Percentiles rank a stretch among this genome's conserved stretches.
phyloP scores from a whole-genome alignment of 2,797 vertebrate species.

The Sebastes diploproa region DNA sequence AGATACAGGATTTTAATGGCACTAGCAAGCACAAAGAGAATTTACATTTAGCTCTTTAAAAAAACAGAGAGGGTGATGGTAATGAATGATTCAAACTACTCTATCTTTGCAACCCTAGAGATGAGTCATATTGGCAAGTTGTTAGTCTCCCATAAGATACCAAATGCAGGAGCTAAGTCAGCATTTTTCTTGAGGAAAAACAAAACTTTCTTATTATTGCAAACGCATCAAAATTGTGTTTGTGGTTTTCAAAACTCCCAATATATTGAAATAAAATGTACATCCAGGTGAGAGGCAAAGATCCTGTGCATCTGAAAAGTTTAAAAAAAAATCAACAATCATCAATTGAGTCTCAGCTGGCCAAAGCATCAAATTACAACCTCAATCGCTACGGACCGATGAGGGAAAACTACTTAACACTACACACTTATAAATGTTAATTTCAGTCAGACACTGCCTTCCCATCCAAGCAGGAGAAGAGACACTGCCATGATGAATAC shows the following conservation, averaged over 20 bases:
- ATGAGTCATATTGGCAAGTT: conserved; percentile 24
- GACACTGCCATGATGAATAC: conserved; percentile 45
- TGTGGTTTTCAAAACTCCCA: conserved; percentile 5
- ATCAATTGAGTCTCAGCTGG: conserved; percentile 1
- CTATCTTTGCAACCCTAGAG: conserved; percentile 34
- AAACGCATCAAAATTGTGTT: background rate
- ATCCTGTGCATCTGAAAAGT: conserved; percentile 3
- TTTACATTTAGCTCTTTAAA: conserved; percentile 64
- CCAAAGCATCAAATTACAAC: conserved; percentile 42
- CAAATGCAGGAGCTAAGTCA: conserved; percentile 11
- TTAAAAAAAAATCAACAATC: background rate
- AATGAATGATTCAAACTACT: conserved; percentile 62
- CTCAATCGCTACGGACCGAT: conserved; percentile 16
- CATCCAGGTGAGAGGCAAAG: conserved; percentile 9
- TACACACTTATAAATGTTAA: conserved; percentile 42
- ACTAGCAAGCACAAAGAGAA: conserved; percentile 74
- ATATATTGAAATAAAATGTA: background rate
- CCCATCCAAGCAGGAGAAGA: conserved; percentile 31
- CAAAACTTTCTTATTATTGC: background rate
- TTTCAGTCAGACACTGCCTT: conserved; percentile 39
- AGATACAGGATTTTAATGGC: conserved; percentile 80
- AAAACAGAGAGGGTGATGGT: conserved; percentile 46
- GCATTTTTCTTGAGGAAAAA: background rate
- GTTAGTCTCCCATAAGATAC: conserved; percentile 15
- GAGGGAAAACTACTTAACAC: conserved; percentile 44